These are phyloP conservation scores for Zophobas morio DNA, from an alignment of 1,140 invertebrate species.

Conservation along the genomic window DNA sequence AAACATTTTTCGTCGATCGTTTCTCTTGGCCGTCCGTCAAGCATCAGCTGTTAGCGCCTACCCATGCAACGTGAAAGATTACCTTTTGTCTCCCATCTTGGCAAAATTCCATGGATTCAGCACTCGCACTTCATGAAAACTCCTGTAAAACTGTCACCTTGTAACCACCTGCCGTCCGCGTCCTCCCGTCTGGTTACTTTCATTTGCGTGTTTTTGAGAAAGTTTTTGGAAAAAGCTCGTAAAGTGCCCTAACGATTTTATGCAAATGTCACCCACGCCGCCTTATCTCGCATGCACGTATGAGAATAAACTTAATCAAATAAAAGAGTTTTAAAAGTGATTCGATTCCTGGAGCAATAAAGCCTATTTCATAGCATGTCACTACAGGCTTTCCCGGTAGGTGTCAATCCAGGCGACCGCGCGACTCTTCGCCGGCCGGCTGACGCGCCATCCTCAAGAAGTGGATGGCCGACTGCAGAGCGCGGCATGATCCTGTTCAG, in stretches of 20 bases:
- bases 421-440: constrained; percentile 9
- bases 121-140: constrained; percentile 1
- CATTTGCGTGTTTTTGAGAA: constrained; percentile 32
- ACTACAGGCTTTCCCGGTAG: constrained; percentile 65
- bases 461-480: constrained; percentile 49
- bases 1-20: too few relatives aligned
- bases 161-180: not conserved
- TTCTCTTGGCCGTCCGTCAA: too few relatives aligned
- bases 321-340: constrained; percentile 61
- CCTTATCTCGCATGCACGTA: constrained; percentile 45
- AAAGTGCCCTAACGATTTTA: constrained; percentile 48
- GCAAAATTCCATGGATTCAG: constrained; percentile 28
- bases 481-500: constrained; percentile 61
- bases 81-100: constrained; percentile 17
- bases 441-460: not conserved
- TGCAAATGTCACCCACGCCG: constrained; percentile 50
- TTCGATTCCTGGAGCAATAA: constrained; percentile 63
- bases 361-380: constrained; percentile 66
- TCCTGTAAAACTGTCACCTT: constrained; percentile 32
- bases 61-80: not conserved
- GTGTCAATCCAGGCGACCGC: constrained; percentile 59
- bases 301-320: constrained; percentile 58
- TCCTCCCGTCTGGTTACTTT: constrained; percentile 31
- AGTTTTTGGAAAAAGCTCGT: constrained; percentile 24
- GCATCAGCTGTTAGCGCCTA: not conserved